Base-by-base conservation (phyloP, 2,113 vertebrate genomes). In the Ictalurus punctatus region DNA sequence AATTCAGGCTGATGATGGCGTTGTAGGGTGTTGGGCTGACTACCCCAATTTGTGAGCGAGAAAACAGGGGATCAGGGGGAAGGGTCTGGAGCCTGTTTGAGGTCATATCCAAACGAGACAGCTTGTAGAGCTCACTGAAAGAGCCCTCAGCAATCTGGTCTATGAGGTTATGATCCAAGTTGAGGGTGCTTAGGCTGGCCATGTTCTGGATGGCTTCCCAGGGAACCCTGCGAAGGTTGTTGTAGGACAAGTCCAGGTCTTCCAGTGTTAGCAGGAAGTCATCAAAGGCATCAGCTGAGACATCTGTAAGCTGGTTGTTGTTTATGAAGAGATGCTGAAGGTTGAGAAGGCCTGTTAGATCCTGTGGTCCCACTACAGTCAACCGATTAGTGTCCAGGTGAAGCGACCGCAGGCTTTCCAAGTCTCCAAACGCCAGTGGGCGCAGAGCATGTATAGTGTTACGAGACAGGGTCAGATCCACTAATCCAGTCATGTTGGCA, bases 151-250 rank as follows among this genome's bases (percentile, higher is more conserved):
- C 95, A 76, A 98, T 95, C 86, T 96, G 94, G 61, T 98, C 96
- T 5, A 98, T 97, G 87, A 98, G 94, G 94, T 98, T 98, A 91
- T 98, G 97, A 92, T 98, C 97, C 94, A 98, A 93, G 91, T 97
- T 97, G 84, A 98, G 96, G 0, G 96, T 97, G 93, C 97, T 97
- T 63, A 98, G 95, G 86, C 95, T 97, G 71, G 96, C 95, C 97
- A 98, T 98, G 93, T 96, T 96, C 34, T 96, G 97, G 71, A 98
- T 97, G 87, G 97, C 96, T 6, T 96, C 96, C 97, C 97, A 98
- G 19, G 97, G 97, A 27, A 96, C 96, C 83, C 95, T 95, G 86
- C 94, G 95, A 90, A 98, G 96, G 92, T 98, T 98, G 92, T 98
- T 98, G 94, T 98, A 98, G 90, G 97, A 98, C 91, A 98, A 80